A percentile compares a stretch with the other conserved stretches of the same genome.
Conservation (phyloP, 1,140 invertebrate genomes). For the Panagrolaimus sp. region DNA sequence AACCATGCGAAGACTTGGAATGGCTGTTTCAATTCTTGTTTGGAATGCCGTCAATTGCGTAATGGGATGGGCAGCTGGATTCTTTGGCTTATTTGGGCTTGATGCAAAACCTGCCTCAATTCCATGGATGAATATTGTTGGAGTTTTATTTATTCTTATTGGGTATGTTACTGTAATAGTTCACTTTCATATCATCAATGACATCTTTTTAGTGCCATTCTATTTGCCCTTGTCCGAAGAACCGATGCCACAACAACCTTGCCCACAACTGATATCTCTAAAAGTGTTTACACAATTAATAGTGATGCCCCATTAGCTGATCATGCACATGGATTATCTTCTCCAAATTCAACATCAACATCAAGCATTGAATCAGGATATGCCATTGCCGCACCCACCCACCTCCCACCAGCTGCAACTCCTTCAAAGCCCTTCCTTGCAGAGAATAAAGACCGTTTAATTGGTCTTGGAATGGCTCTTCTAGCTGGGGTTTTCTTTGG, state of each 20-base stretch:
- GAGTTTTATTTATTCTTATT: constrained; percentile 29
- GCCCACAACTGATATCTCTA: too few relatives aligned
- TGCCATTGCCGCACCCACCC: too few relatives aligned
- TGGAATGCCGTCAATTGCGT: constrained; percentile 38
- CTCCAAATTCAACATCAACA: too few relatives aligned
- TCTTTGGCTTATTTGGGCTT: constrained; percentile 37
- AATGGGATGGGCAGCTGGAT: constrained; percentile 32
- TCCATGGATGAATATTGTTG: constrained; percentile 27
- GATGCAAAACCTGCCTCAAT: constrained; percentile 23
- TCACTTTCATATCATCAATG: not conserved
- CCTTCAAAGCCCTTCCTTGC: too few relatives aligned
- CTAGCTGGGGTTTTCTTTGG: constrained; percentile 40
- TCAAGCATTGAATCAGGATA: too few relatives aligned
- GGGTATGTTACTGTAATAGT: constrained; percentile 30
- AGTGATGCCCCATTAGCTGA: too few relatives aligned
- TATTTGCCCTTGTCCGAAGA: not conserved
- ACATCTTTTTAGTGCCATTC: not conserved
- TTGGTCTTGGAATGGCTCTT: constrained; percentile 33
- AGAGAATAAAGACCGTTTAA: not conserved
- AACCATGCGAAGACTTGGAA: constrained; percentile 31
- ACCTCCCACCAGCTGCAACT: too few relatives aligned
- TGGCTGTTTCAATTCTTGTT: constrained; percentile 30
- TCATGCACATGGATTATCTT: too few relatives aligned
- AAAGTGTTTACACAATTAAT: too few relatives aligned
- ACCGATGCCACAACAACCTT: too few relatives aligned